Evolutionary conservation across 2,113 vertebrate genomes (phyloP), one percentile per base, ranked within the genome.

Genomic region (Micromys minutus): DNA sequence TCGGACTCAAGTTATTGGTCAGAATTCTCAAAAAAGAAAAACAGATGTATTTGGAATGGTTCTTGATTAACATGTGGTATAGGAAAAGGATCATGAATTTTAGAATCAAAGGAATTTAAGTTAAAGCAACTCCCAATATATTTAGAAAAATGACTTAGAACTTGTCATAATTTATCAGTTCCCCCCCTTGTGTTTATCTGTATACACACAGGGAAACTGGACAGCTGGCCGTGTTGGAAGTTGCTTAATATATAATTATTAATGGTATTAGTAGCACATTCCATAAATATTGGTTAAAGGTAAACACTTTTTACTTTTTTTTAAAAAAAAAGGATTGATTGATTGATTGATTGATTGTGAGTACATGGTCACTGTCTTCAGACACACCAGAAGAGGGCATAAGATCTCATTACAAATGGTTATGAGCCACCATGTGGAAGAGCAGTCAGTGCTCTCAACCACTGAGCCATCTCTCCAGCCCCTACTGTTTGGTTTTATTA

Each of bases 71-170:
- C 86, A 79, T 77, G 26, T 89, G 61, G 39, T 75, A 12, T 39
- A 79, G 34, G 36, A 26, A 87, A 76, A 94, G 69, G 94, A 55
- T 52, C 2, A 55, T 42, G 39, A n/a, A 21, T 24, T 96, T 91
- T 75, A 69, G 42, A 85, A 55, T 75, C 42, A 86, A 55, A 96
- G 81, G 36, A 89, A 69, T n/a, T 57, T 63, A 21, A 92, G n/a
- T 57, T 92, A 29, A 15, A 90, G 61, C 45, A 93, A 36, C 36
- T 92, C 42, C 17, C 21, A 76, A 0, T 24, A 85, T 88, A 76
- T 65, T 45, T 90, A 47, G 42, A 79, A 87, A 52, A 89, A 47
- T 84, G 45, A 81, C 59, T 94, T 95, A 59, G 39, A 67, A 65
- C 52, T 83, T 61, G 81, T 86, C 17, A 36, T 79, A 47, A 67